Conservation (phyloP, 2,113 vertebrate species). For the Dicerorhinus sumatrensis region DNA sequence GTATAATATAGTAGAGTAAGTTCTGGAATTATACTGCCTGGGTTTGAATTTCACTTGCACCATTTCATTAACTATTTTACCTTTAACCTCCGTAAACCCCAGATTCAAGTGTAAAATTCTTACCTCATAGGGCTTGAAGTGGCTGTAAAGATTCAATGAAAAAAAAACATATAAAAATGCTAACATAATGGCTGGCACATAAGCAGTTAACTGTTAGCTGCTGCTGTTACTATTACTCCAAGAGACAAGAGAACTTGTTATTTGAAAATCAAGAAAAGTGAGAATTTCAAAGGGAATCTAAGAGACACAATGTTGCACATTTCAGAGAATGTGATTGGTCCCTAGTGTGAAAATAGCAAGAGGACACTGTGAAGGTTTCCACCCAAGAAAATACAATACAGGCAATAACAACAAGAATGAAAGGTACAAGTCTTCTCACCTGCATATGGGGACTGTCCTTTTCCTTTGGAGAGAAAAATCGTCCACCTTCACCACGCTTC, state of each 20-base stretch:
- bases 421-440: conserved; percentile 79
- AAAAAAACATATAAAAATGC: not conserved
- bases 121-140: not conserved
- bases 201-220: not conserved
- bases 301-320: not conserved
- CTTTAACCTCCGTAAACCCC: not conserved
- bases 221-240: not conserved
- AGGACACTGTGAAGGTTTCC: not conserved
- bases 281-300: not conserved
- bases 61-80: not conserved
- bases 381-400: not conserved
- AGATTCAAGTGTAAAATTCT: conserved; percentile 1
- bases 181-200: not conserved
- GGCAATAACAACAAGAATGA: not conserved
- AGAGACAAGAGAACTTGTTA: not conserved
- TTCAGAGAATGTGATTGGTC: not conserved
- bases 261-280: conserved; percentile 12
- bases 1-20: not conserved
- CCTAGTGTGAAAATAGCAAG: not conserved
- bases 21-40: not conserved
- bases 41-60: not conserved
- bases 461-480: conserved; percentile 98
- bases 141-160: not conserved
- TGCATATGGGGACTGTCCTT: conserved; percentile 95
- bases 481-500: conserved; percentile 96